Conservation (phyloP, 1,140 invertebrate species). For the Battus philenor region DNA sequence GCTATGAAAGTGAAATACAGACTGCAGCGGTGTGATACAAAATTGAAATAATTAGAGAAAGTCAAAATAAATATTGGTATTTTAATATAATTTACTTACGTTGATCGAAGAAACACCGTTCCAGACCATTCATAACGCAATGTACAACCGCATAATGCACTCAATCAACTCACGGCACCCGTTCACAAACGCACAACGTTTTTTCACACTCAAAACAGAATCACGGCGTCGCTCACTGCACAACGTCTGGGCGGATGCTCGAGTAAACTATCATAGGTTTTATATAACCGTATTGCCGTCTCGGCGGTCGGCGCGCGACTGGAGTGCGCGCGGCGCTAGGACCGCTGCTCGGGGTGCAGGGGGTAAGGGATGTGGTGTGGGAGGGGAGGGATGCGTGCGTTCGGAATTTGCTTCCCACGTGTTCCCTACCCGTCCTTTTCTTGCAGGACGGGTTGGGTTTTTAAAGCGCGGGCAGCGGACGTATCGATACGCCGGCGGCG, state of each 20-base stretch:
- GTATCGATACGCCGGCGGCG: slow-evolving; percentile 62
- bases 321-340: slow-evolving; percentile 55
- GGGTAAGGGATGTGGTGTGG: slow-evolving; percentile 26
- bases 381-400: slow-evolving; percentile 64
- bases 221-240: slow-evolving; percentile 54
- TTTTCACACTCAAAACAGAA: slow-evolving; percentile 59
- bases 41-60: too few relatives aligned
- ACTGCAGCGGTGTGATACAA: too few relatives aligned
- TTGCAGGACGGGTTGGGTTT: slow-evolving; percentile 70
- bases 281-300: slow-evolving; percentile 39
- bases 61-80: too few relatives aligned
- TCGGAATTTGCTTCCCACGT: slow-evolving; percentile 73
- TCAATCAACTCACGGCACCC: slow-evolving; percentile 56
- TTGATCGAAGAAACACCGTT: slow-evolving; percentile 74
- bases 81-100: too few relatives aligned
- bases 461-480: slow-evolving; percentile 57
- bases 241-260: slow-evolving; percentile 63
- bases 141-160: slow-evolving; percentile 68
- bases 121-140: slow-evolving; percentile 73
- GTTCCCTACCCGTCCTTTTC: slow-evolving; percentile 59
- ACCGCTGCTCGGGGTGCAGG: slow-evolving; percentile 21
- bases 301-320: slow-evolving; percentile 68
- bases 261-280: slow-evolving; percentile 20
- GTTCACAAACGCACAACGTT: slow-evolving; percentile 49
- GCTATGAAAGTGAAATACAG: too few relatives aligned